Percentiles rank a stretch among this genome's conserved stretches.
phyloP scores from a whole-genome alignment of 2,888 invertebrate genomes.

The Plebejus argus region DNA sequence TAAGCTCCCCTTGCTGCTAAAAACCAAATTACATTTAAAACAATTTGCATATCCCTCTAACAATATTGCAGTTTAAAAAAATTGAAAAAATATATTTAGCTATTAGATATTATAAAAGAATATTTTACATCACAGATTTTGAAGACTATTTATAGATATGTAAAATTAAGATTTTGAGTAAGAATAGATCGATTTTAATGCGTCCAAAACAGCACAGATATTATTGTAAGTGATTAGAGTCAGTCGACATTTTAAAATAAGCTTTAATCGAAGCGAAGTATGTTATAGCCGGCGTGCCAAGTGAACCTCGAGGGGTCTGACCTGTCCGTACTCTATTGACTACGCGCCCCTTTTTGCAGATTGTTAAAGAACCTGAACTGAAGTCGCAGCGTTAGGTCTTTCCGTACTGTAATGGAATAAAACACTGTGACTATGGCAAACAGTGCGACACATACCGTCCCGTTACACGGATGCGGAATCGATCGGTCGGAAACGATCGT shows the following conservation, averaged over 20 bases:
- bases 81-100: constrained; percentile 11
- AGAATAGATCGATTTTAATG: constrained; percentile 30
- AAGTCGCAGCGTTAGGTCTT: constrained; percentile 97
- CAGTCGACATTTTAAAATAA: constrained; percentile 61
- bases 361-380: constrained; percentile 97
- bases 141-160: constrained; percentile 11
- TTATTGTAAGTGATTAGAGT: constrained; percentile 60
- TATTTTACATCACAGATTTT: not conserved
- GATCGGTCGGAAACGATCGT: constrained; percentile 33
- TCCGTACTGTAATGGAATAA: constrained; percentile 92
- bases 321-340: constrained; percentile 84
- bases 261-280: constrained; percentile 72
- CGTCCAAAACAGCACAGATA: constrained; percentile 64
- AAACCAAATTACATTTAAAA: constrained; percentile 64
- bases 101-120: constrained; percentile 54
- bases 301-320: constrained; percentile 64
- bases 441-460: constrained; percentile 40
- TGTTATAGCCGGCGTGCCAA: constrained; percentile 73
- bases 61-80: not conserved
- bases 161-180: not conserved
- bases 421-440: constrained; percentile 61
- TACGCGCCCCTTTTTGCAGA: constrained; percentile 92
- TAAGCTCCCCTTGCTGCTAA: constrained; percentile 79
- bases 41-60: not conserved
- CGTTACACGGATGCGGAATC: constrained; percentile 39